Evolutionary conservation across 2,797 vertebrate species (phyloP).

Genomic region (Scyliorhinus canicula): DNA sequence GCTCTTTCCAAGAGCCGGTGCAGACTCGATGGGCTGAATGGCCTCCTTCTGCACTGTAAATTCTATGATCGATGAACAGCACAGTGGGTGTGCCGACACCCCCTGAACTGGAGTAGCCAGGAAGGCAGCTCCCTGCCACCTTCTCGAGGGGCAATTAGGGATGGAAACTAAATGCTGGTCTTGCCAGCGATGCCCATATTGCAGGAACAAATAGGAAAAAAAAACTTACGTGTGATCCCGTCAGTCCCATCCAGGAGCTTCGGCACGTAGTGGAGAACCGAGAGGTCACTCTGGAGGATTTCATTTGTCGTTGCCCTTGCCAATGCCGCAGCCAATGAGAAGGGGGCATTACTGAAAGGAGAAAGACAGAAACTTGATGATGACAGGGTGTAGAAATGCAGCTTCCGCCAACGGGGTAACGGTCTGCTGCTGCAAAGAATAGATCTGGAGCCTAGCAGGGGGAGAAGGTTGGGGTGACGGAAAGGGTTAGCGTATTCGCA

Average conservation of each 20-base stretch:
- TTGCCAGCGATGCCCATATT: neutral
- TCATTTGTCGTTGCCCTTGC: conserved; percentile 84
- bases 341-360: conserved; percentile 46
- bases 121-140: neutral
- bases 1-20: too few relatives aligned
- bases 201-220: neutral
- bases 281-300: conserved; percentile 83
- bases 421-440: neutral
- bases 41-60: too few relatives aligned
- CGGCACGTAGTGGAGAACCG: conserved; percentile 65
- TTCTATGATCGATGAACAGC: too few relatives aligned
- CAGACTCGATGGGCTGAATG: too few relatives aligned
- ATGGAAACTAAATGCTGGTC: neutral
- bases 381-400: too few relatives aligned
- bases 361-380: neutral
- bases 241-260: conserved; percentile 74
- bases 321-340: conserved; percentile 86
- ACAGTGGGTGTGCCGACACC: neutral
- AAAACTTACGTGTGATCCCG: conserved; percentile 76
- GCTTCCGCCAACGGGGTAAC: too few relatives aligned
- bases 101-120: neutral
- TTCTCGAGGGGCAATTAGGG: neutral
- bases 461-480: neutral
- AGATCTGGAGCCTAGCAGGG: neutral
- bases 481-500: neutral